Evolutionary conservation across 2,888 invertebrate species (phyloP).

Genomic region (Capitulum mitella): DNA sequence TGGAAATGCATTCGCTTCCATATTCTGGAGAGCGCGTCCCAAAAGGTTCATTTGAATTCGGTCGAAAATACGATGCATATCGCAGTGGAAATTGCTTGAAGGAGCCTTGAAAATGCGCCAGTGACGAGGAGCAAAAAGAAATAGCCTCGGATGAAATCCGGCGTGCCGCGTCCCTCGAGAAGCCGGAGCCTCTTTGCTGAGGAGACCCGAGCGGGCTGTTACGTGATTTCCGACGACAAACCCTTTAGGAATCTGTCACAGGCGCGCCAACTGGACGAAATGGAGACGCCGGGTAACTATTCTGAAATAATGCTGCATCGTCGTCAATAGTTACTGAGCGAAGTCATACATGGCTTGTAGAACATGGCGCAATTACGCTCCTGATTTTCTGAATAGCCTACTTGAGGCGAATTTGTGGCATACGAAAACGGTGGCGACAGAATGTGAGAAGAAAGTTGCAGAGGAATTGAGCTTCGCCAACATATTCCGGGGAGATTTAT

Average conservation of each 20-base stretch:
- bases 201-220: neutral
- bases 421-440: no score
- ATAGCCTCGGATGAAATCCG: neutral
- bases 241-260: neutral
- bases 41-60: slow-evolving; percentile 18
- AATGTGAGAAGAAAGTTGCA: no score
- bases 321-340: no score
- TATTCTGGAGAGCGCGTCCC: neutral
- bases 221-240: neutral
- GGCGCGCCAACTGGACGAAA: neutral
- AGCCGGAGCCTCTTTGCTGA: neutral
- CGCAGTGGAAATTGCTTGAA: slow-evolving; percentile 11
- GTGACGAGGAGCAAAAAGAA: slow-evolving; percentile 7
- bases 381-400: no score
- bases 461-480: no score
- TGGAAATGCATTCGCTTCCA: slow-evolving; percentile 12
- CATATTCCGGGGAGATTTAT: no score
- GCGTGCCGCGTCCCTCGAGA: neutral
- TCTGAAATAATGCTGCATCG: no score
- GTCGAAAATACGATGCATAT: slow-evolving; percentile 16
- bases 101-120: slow-evolving; percentile 14
- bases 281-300: neutral
- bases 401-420: no score
- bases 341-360: neutral
- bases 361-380: neutral